Percentiles rank a stretch among this genome's conserved stretches.
Evolutionary conservation across 30 jellyfish, hydroid and myxozoan species (phyloP).

Genomic region (Aurelia aurita complex sp. Pacific): DNA sequence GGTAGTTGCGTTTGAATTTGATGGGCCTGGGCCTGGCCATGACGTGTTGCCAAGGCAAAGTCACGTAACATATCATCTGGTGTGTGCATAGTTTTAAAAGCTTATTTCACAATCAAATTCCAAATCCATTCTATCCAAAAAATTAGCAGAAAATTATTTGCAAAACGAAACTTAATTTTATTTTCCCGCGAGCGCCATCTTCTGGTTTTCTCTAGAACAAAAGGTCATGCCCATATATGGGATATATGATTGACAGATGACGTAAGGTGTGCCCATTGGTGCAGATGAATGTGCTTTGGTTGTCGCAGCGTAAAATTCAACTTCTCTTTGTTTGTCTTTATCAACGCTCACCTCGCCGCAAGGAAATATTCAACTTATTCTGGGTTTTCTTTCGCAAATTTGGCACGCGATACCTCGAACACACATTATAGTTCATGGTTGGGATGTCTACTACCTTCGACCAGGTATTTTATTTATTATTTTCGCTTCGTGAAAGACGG

Average conservation of each 20-base stretch:
- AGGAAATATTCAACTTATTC: background rate
- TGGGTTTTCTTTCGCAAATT: background rate
- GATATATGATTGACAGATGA: constrained; percentile 65
- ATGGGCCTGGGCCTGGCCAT: too few species aligned
- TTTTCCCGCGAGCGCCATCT: constrained; percentile 26
- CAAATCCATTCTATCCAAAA: too few species aligned
- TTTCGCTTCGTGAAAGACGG: too few species aligned
- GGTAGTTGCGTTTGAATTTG: too few species aligned
- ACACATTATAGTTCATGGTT: constrained; percentile 46
- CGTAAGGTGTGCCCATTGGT: constrained; percentile 79
- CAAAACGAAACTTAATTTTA: too few species aligned
- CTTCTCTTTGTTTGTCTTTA: constrained; percentile 43
- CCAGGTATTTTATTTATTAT: constrained; percentile 61
- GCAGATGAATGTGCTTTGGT: constrained; percentile 42
- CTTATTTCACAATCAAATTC: too few species aligned
- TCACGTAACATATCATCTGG: too few species aligned
- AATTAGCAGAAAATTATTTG: too few species aligned
- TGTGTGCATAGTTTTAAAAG: too few species aligned
- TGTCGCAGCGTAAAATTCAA: constrained; percentile 48
- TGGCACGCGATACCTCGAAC: background rate
- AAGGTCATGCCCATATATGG: constrained; percentile 44
- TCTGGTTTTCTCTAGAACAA: constrained; percentile 33
- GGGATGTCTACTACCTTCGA: constrained; percentile 90
- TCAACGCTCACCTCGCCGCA: constrained; percentile 20
- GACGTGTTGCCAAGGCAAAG: too few species aligned